Conservation (phyloP, 2,113 vertebrate species). For the Platysternon megacephalum region DNA sequence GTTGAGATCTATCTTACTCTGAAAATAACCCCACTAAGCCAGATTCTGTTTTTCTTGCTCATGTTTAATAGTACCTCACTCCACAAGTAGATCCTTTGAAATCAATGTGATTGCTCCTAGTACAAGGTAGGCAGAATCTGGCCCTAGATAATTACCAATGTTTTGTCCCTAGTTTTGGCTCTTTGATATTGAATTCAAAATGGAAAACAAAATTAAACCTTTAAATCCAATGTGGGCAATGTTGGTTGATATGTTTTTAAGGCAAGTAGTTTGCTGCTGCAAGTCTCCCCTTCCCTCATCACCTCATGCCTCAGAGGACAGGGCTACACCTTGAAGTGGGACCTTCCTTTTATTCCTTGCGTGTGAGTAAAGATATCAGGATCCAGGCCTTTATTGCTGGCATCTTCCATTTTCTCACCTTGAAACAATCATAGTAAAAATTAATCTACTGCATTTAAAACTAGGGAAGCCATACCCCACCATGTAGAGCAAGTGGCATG, state of each 20-base stretch:
- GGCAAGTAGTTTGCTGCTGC: not conserved
- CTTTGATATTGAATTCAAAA: not conserved
- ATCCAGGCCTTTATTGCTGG: not conserved
- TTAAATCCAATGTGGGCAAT: not conserved
- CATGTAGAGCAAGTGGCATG: not conserved
- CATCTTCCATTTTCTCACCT: not conserved
- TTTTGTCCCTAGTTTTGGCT: not conserved
- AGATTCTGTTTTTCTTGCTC: not conserved
- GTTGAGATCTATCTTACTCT: not conserved
- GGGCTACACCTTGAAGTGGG: fast-evolving
- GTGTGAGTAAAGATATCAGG: not conserved
- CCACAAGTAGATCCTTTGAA: not conserved
- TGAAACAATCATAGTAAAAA: not conserved
- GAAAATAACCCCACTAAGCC: not conserved
- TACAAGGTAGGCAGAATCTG: not conserved
- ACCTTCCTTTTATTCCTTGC: not conserved
- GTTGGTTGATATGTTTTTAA: not conserved
- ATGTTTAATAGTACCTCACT: not conserved
- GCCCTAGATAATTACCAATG: not conserved
- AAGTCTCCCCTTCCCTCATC: not conserved
- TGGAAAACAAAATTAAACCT: not conserved
- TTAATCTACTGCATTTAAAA: not conserved
- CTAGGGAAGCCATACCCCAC: not conserved
- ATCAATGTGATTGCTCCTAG: not conserved
- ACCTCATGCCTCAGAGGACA: not conserved